These are phyloP conservation scores for Jaculus jaculus DNA, from an alignment of 2,113 vertebrate species.

Conservation along the genomic window DNA sequence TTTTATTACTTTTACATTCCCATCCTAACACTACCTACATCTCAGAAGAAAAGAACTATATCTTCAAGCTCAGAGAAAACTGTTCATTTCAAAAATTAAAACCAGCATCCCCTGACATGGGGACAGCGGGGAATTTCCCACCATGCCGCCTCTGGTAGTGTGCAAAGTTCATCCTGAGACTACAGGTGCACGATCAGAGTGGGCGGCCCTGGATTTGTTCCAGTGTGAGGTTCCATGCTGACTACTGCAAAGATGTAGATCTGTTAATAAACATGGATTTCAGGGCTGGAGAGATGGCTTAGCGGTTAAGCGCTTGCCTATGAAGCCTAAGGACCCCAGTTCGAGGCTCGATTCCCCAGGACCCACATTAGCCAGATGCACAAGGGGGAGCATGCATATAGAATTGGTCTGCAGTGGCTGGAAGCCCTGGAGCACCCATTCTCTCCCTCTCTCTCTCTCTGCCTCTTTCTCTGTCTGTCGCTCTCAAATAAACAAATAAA, in stretches of 20 bases:
- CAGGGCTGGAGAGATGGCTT: too few relatives aligned
- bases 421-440: too few relatives aligned
- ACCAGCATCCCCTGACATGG: background rate
- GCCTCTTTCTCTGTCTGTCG: too few relatives aligned
- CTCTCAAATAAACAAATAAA: too few relatives aligned
- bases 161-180: background rate
- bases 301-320: too few relatives aligned
- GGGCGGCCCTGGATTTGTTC: background rate
- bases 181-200: background rate
- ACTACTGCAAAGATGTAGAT: background rate
- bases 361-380: too few relatives aligned
- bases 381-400: too few relatives aligned
- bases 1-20: background rate
- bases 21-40: background rate
- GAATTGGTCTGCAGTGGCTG: too few relatives aligned
- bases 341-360: too few relatives aligned
- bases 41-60: background rate
- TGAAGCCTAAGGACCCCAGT: too few relatives aligned
- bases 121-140: background rate
- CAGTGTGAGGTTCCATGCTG: background rate
- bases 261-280: background rate
- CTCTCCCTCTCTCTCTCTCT: too few relatives aligned
- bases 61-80: background rate
- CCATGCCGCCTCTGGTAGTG: background rate
- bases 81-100: slow-evolving; percentile 8